Conservation (phyloP, 1,140 invertebrate genomes). For the Thaumetopoea pityocampa region DNA sequence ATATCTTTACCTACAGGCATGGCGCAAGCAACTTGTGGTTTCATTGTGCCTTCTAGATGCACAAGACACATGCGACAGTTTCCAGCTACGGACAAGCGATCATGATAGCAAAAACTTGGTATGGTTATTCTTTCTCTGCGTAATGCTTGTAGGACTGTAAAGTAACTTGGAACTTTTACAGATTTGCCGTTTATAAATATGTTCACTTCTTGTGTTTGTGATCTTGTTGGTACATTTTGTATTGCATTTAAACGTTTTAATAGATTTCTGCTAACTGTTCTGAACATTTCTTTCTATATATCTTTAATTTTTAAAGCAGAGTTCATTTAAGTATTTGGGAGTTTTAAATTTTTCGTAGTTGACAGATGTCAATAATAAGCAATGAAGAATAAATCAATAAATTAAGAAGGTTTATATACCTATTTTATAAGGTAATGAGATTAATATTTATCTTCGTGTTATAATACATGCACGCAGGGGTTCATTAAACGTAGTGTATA, state of each 20-base stretch:
- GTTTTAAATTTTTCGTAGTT: too few species aligned
- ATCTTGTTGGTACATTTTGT: conserved; percentile 19
- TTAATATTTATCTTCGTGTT: too few species aligned
- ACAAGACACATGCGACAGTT: conserved; percentile 90
- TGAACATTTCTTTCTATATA: conserved; percentile 15
- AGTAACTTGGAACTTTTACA: conserved; percentile 49
- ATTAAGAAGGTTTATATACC: too few species aligned
- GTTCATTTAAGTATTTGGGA: too few species aligned
- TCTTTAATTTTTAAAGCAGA: too few species aligned
- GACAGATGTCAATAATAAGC: conserved; percentile 3
- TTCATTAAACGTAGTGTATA: too few species aligned
- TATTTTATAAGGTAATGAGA: too few species aligned
- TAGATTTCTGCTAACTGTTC: conserved; percentile 22
- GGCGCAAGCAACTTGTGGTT: conserved; percentile 88
- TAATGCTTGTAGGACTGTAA: conserved; percentile 50
- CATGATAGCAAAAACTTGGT: conserved; percentile 77
- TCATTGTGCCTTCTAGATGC: conserved; percentile 83
- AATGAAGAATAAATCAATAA: background rate
- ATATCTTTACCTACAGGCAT: conserved; percentile 86
- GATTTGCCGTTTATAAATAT: conserved; percentile 55
- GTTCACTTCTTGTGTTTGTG: conserved; percentile 19
- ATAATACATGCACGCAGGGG: too few species aligned
- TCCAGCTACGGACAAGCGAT: conserved; percentile 85
- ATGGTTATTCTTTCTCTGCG: conserved; percentile 36
- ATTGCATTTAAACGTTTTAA: conserved; percentile 15